Conservation (phyloP, 2,888 invertebrate genomes). For the Disparrhopalites patrizii region DNA sequence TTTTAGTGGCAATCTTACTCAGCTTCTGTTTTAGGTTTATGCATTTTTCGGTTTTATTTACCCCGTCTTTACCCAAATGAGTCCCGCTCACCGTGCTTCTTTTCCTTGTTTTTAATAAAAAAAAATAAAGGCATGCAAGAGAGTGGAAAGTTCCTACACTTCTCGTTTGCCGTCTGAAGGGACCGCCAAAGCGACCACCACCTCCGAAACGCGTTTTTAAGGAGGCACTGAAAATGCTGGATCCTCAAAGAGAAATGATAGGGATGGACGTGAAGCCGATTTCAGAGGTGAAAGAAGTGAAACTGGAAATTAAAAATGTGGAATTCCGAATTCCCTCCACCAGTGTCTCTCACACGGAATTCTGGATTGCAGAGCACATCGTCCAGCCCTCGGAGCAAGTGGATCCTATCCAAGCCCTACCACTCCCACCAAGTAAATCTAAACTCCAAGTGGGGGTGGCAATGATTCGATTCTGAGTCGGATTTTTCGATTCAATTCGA, state of each 20-base stretch:
- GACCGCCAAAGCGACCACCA: neutral
- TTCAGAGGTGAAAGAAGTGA: neutral
- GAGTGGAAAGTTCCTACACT: slow-evolving; percentile 13
- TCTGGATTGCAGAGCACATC: slow-evolving; percentile 16
- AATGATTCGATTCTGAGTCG: no score
- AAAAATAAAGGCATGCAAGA: no score
- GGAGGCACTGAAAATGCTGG: neutral
- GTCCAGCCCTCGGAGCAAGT: neutral
- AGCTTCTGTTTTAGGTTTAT: neutral
- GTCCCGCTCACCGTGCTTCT: no score
- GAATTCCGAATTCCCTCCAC: slow-evolving; percentile 22
- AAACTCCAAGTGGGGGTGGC: no score
- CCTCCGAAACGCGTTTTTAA: neutral
- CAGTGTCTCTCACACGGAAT: slow-evolving; percentile 18
- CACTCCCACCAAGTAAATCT: neutral
- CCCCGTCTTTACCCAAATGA: no score
- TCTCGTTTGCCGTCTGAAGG: neutral
- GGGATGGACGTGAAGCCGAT: neutral
- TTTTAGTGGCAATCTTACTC: neutral
- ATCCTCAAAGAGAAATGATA: slow-evolving; percentile 4
- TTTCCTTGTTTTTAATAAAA: no score
- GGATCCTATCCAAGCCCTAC: slow-evolving; percentile 1
- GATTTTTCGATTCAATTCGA: no score
- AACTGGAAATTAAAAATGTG: neutral
- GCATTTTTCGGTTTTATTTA: no score